A percentile compares a stretch with the other conserved stretches of the same genome.
These are phyloP conservation scores for Pseudopodoces humilis DNA, from an alignment of 2,113 vertebrate species.

Conservation along the genomic window DNA sequence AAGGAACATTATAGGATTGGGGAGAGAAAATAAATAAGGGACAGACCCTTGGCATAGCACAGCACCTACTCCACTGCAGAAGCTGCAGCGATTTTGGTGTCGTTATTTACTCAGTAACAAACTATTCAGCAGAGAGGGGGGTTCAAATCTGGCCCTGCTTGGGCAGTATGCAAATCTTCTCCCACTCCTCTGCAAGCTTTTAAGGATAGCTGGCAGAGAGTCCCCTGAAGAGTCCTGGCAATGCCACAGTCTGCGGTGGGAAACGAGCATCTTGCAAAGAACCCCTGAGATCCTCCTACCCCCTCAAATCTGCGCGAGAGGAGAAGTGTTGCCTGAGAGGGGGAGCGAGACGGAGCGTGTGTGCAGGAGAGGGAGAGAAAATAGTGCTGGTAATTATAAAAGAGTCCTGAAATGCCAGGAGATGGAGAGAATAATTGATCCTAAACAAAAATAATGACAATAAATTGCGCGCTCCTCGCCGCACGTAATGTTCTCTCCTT, in stretches of 20 bases:
- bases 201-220: conserved; percentile 54
- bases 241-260: conserved; percentile 52
- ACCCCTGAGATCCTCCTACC: conserved; percentile 52
- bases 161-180: conserved; percentile 61
- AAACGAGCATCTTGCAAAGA: conserved; percentile 61
- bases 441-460: not conserved
- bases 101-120: not conserved
- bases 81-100: not conserved
- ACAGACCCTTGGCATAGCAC: not conserved
- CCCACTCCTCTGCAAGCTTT: conserved; percentile 53
- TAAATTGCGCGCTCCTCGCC: not conserved
- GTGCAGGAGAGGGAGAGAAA: not conserved
- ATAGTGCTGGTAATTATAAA: not conserved
- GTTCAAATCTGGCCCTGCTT: conserved; percentile 21
- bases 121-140: not conserved
- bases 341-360: conserved; percentile 23
- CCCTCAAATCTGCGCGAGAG: conserved; percentile 58
- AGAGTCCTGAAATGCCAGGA: not conserved
- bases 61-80: not conserved
- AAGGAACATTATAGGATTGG: not conserved
- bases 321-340: conserved; percentile 51
- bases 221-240: conserved; percentile 67
- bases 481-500: not conserved
- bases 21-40: not conserved
- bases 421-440: not conserved